Percentiles rank a stretch among this genome's conserved stretches.
Evolutionary conservation across 2,797 vertebrate species (phyloP).

Genomic region (Eleutherodactylus coqui): DNA sequence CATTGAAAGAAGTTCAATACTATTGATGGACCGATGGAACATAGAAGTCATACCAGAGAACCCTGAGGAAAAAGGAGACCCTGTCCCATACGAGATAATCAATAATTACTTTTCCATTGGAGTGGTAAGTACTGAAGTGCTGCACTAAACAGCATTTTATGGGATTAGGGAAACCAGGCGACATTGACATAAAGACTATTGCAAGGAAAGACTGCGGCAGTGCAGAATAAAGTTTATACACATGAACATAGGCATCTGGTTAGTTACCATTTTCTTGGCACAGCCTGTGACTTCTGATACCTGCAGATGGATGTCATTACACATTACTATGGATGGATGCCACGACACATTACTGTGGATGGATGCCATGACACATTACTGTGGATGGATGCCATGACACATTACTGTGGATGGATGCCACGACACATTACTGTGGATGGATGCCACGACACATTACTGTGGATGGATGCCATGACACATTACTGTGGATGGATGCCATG

Average conservation of each 20-base stretch:
- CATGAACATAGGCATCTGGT: neutral
- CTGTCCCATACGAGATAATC: constrained; percentile 91
- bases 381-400: no score
- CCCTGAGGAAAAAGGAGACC: constrained; percentile 83
- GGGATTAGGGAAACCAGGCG: neutral
- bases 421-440: no score
- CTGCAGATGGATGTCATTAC: no score
- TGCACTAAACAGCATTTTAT: neutral
- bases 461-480: no score
- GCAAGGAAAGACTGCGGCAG: neutral
- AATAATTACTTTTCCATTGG: constrained; percentile 98
- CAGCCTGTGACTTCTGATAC: no score
- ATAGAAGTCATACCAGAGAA: constrained; percentile 83
- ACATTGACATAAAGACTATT: neutral
- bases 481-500: no score
- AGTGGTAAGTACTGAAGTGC: constrained; percentile 81
- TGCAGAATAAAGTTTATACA: neutral
- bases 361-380: no score
- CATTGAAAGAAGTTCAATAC: constrained; percentile 77
- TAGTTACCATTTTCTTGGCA: neutral
- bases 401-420: no score
- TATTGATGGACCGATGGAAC: constrained; percentile 89
- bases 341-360: no score
- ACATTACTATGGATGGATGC: no score
- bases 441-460: no score